A percentile compares a stretch with the other conserved stretches of the same genome.
Evolutionary conservation across 2,113 vertebrate species (phyloP).

Genomic region (Plotosus lineatus): DNA sequence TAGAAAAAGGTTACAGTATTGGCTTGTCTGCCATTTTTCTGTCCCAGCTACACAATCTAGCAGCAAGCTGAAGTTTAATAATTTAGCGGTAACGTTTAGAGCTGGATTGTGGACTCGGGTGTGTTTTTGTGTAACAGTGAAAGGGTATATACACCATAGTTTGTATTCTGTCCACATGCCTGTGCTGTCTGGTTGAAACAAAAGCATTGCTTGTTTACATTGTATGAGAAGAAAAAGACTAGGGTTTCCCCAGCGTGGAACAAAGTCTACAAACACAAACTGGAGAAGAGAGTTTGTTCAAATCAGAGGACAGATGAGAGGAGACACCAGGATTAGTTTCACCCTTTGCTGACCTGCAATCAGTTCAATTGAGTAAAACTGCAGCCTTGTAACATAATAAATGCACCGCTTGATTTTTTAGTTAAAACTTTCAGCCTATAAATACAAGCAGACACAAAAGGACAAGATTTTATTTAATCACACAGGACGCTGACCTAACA

Average conservation of each 20-base stretch:
- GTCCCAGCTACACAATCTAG: conserved; percentile 28
- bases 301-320: background rate
- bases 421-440: background rate
- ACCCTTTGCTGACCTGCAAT: background rate
- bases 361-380: background rate
- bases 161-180: conserved; percentile 32
- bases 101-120: conserved; percentile 9
- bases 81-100: conserved; percentile 38
- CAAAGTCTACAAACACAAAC: background rate
- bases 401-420: background rate
- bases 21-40: conserved; percentile 40
- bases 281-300: background rate
- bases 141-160: conserved; percentile 12
- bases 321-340: background rate
- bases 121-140: background rate
- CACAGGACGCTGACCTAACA: too few species aligned
- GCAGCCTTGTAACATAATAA: too few species aligned
- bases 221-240: conserved; percentile 20
- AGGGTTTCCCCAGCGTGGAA: background rate
- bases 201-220: conserved; percentile 33
- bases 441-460: background rate
- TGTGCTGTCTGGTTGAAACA: conserved; percentile 14
- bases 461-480: background rate
- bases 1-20: conserved; percentile 54
- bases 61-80: conserved; percentile 39